A percentile compares a stretch with the other conserved stretches of the same genome.
These are phyloP conservation scores for Drosophila hawaiiensis DNA, from an alignment of 2,888 invertebrate genomes.

Conservation along the genomic window DNA sequence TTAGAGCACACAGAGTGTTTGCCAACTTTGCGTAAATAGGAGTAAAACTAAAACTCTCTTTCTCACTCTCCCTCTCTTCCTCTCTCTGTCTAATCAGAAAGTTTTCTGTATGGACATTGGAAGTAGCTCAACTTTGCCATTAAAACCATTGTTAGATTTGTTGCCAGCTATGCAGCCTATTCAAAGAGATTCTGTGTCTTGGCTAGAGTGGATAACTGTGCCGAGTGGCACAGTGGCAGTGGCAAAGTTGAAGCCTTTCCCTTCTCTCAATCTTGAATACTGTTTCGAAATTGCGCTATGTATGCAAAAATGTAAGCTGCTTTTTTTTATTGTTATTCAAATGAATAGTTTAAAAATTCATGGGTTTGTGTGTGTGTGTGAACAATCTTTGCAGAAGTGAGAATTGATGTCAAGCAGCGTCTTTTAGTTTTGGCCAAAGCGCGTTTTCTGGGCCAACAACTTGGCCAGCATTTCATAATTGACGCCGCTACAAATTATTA, in stretches of 20 bases:
- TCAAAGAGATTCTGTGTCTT: background rate
- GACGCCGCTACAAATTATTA: conserved; percentile 44
- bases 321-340: conserved; percentile 16
- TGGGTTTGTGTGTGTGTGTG: conserved; percentile 14
- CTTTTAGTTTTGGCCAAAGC: conserved; percentile 43
- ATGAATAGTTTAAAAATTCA: conserved; percentile 20
- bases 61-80: background rate
- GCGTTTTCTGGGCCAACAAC: conserved; percentile 49
- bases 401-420: conserved; percentile 60
- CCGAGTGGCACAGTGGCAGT: conserved; percentile 43
- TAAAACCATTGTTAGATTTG: conserved; percentile 1
- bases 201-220: conserved; percentile 30
- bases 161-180: background rate
- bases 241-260: conserved; percentile 49
- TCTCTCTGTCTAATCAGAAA: background rate
- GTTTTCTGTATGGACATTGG: background rate
- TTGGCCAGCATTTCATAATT: conserved; percentile 46
- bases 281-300: conserved; percentile 49
- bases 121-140: background rate
- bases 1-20: background rate
- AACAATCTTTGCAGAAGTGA: conserved; percentile 23
- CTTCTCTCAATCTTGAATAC: background rate
- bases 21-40: conserved; percentile 17
- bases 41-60: conserved; percentile 10
- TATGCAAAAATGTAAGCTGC: conserved; percentile 50